phyloP scores from a whole-genome alignment of 2,888 invertebrate species.

The Axea sp. region DNA sequence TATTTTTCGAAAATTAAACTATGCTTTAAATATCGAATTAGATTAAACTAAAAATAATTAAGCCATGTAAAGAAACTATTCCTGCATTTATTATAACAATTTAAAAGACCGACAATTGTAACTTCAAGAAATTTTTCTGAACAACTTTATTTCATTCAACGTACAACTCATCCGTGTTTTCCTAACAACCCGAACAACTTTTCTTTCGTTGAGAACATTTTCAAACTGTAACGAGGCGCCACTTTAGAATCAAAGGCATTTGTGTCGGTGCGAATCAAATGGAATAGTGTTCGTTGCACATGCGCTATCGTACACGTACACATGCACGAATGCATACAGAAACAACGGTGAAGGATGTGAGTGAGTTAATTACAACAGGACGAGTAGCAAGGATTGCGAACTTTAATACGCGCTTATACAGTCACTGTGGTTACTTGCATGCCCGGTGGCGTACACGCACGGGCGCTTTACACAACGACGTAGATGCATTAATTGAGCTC shows the following conservation, averaged over 20 bases:
- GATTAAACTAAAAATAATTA: too few relatives aligned
- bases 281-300: neutral
- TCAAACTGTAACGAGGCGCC: constrained; percentile 4
- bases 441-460: constrained; percentile 61
- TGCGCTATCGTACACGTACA: neutral
- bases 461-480: constrained; percentile 69
- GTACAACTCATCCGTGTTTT: too few relatives aligned
- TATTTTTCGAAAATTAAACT: too few relatives aligned
- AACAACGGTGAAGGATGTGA: constrained; percentile 18
- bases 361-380: constrained; percentile 61
- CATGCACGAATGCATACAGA: constrained; percentile 1
- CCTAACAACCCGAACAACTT: constrained; percentile 1
- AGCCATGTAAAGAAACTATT: too few relatives aligned
- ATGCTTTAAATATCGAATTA: too few relatives aligned
- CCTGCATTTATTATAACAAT: too few relatives aligned
- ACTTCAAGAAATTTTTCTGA: too few relatives aligned
- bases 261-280: neutral
- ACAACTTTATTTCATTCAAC: neutral
- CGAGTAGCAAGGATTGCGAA: constrained; percentile 54
- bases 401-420: constrained; percentile 59
- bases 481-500: constrained; percentile 75
- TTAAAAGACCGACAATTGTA: too few relatives aligned
- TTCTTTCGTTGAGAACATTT: neutral
- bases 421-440: constrained; percentile 50
- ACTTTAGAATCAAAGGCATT: neutral